Evolutionary conservation across 2,888 invertebrate species (phyloP).

Genomic region (Micoletzkya japonica): DNA sequence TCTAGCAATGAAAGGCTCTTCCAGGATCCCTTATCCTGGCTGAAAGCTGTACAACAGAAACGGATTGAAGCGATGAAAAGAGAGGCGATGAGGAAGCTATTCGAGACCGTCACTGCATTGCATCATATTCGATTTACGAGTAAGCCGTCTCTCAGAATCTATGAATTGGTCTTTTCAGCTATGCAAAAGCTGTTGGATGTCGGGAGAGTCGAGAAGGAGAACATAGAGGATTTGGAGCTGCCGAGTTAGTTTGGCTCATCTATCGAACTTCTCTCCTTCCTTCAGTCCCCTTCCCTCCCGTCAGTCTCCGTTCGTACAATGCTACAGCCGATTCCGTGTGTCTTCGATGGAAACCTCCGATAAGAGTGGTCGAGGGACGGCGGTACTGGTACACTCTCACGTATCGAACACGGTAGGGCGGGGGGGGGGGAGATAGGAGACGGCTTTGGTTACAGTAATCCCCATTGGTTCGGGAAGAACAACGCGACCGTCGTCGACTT

Average conservation of each 20-base stretch:
- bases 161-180: not conserved
- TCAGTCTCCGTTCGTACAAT: slow-evolving; percentile 51
- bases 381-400: slow-evolving; percentile 62
- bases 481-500: slow-evolving; percentile 59
- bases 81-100: slow-evolving; percentile 62
- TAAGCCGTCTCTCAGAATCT: slow-evolving; percentile 6
- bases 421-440: not conserved
- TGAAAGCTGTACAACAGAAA: slow-evolving; percentile 61
- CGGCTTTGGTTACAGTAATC: slow-evolving; percentile 41
- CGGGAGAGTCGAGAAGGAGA: not conserved
- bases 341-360: slow-evolving; percentile 55
- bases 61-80: slow-evolving; percentile 62
- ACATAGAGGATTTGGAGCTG: not conserved
- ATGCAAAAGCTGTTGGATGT: not conserved
- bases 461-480: slow-evolving; percentile 46
- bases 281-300: slow-evolving; percentile 38
- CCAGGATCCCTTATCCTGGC: slow-evolving; percentile 60
- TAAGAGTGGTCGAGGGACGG: slow-evolving; percentile 46
- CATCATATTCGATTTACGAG: slow-evolving; percentile 54
- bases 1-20: too few relatives aligned
- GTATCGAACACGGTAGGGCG: slow-evolving; percentile 48
- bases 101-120: slow-evolving; percentile 62
- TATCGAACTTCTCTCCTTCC: not conserved
- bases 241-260: not conserved
- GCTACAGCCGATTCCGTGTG: slow-evolving; percentile 60